Base-by-base conservation (phyloP, 2,888 invertebrate genomes). In the Phaonia tiefii region DNA sequence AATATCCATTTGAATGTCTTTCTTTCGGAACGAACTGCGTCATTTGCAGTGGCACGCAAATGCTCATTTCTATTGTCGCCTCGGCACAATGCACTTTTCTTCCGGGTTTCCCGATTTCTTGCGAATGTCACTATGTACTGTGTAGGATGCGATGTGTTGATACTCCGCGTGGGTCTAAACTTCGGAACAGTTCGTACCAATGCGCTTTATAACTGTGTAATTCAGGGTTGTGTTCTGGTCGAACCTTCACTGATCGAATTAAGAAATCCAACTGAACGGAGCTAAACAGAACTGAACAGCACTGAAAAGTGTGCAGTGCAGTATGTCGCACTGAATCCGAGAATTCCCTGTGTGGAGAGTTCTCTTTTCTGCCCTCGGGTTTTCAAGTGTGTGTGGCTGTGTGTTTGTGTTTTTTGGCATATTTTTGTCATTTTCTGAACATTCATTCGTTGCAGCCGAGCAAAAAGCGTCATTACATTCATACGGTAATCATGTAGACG, bases 201-300 rank as follows among this genome's bases (percentile, higher is more conserved):
- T 42, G 37, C 10, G 10, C 20, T 54, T 17, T 5, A 17, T 51
- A 51, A 51, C 17, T 20, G 60, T 3, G 3, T 20, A 39, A 42
- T 63, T 42, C 39, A 42, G 37, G 37, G 54, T 77, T 83, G 79
- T 83, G 54, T 78, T 78, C 72, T 82, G 66, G 87, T 87, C 88
- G 87, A 87, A 86, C 86, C 86, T 86, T 86, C 85, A 88, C 89
- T 87, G 90, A 89, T 88, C 90, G 90, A 90, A 89, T 89, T 89
- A 89, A 90, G 89, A 90, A 90, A 89, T 89, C 89, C 90, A 90
- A 90, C 90, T 90, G 90, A 90, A 89, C 88, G 89, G 88, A 88
- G 89, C 90, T 31, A 8, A 31, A 31, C 31, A 31, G 31, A 5
- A 31, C 31, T n/a, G n/a, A n/a, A n/a, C n/a, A n/a, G n/a, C n/a